These are phyloP conservation scores for Leucoraja ocellata DNA, from an alignment of 2,797 vertebrate species.

Conservation along the genomic window DNA sequence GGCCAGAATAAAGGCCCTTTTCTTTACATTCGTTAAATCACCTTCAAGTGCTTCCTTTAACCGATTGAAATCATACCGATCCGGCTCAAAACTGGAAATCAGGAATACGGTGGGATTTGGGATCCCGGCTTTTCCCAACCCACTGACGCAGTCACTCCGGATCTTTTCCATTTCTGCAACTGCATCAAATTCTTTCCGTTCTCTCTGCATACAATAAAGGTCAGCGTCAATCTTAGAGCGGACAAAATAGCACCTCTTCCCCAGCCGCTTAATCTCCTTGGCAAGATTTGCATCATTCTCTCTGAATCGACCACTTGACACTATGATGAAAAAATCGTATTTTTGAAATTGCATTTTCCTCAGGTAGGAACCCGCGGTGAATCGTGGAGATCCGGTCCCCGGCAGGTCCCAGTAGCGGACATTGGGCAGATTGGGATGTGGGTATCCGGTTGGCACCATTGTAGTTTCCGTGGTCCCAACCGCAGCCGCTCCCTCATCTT, in stretches of 20 bases:
- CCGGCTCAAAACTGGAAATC: no score
- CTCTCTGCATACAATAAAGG: background rate
- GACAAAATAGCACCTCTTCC: conserved; percentile 27
- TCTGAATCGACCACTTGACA: no score
- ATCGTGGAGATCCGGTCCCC: fast-evolving
- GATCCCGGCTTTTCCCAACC: background rate
- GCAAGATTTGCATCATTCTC: background rate
- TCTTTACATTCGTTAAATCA: background rate
- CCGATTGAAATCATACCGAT: conserved; percentile 3
- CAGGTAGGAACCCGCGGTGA: background rate
- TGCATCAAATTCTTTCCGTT: background rate
- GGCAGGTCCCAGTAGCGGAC: no score
- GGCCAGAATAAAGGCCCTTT: background rate
- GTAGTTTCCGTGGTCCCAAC: no score
- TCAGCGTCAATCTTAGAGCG: background rate
- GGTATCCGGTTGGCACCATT: no score
- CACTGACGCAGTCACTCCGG: background rate
- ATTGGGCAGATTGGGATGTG: no score
- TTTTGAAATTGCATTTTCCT: background rate
- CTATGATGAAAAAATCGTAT: background rate
- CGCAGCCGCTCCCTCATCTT: no score
- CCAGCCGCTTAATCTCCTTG: background rate
- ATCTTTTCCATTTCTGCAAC: background rate
- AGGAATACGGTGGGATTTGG: background rate
- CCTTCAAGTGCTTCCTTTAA: background rate